Conservation (phyloP, 1,140 invertebrate species). For the Drosophila sucinea region DNA sequence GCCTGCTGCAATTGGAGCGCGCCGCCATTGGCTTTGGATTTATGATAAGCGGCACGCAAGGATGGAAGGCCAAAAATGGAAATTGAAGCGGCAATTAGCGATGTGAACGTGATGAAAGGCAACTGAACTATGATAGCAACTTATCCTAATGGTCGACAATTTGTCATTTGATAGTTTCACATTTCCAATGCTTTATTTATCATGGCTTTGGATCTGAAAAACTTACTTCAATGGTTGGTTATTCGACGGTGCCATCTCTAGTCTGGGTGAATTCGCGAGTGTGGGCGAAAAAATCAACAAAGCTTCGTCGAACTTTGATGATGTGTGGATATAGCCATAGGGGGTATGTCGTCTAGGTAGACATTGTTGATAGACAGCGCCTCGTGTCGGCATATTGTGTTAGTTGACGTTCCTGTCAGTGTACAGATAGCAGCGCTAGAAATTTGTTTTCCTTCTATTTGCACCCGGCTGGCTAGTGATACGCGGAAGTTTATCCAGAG, state of each 20-base stretch:
- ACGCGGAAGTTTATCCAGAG: conserved; percentile 7
- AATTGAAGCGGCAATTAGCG: conserved; percentile 30
- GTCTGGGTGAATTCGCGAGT: conserved; percentile 27
- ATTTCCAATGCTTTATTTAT: not conserved
- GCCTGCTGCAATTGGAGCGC: conserved; percentile 72
- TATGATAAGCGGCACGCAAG: conserved; percentile 78
- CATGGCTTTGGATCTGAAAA: not conserved
- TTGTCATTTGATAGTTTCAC: not conserved
- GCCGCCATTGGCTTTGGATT: conserved; percentile 44
- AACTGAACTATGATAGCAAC: not conserved
- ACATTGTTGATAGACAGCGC: conserved; percentile 28
- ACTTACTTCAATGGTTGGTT: not conserved
- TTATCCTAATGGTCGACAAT: not conserved
- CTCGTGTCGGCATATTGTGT: conserved; percentile 60
- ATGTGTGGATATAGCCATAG: conserved; percentile 49
- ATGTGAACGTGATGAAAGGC: conserved; percentile 36
- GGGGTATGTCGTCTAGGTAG: not conserved
- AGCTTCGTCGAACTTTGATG: conserved; percentile 53
- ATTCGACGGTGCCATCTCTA: not conserved
- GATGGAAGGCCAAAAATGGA: conserved; percentile 47
- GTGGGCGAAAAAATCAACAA: conserved; percentile 51
- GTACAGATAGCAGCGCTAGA: conserved; percentile 66
- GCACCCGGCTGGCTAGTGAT: conserved; percentile 31
- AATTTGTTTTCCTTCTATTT: conserved; percentile 64
- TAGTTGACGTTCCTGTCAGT: conserved; percentile 59